Conservation (phyloP, 92 coral and sea anemone species). For the Bergia sp. region DNA sequence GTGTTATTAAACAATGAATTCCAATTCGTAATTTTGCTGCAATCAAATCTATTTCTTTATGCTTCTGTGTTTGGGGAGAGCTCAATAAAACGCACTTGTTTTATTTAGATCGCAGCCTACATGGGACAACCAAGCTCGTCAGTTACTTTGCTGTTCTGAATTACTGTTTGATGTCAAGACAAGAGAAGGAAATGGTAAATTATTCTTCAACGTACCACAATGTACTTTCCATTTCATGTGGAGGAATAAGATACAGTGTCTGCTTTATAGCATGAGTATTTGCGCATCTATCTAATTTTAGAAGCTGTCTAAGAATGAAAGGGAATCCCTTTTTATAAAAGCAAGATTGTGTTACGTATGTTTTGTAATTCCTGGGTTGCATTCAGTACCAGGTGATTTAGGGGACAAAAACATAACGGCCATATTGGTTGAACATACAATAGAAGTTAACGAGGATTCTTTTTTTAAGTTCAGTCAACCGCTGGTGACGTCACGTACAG, state of each 20-base stretch:
- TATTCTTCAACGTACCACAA: neutral
- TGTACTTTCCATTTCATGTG: neutral
- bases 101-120: constrained; percentile 91
- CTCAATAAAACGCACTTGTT: neutral
- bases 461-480: no score
- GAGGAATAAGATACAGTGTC: neutral
- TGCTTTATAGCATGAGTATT: no score
- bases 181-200: constrained; percentile 93
- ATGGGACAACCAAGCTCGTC: constrained; percentile 94
- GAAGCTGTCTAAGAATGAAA: neutral
- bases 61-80: neutral
- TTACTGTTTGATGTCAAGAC: constrained; percentile 90
- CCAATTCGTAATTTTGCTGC: no score
- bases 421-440: no score
- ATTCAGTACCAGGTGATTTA: no score
- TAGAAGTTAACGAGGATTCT: no score
- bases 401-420: no score
- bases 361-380: no score
- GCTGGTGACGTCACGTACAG: no score
- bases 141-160: constrained; percentile 95
- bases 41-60: no score
- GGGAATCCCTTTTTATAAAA: neutral
- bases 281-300: neutral
- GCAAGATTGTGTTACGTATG: neutral
- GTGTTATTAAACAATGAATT: no score